Conservation (phyloP, 2,797 vertebrate species). For the Paratrypauchen microcephalus region DNA sequence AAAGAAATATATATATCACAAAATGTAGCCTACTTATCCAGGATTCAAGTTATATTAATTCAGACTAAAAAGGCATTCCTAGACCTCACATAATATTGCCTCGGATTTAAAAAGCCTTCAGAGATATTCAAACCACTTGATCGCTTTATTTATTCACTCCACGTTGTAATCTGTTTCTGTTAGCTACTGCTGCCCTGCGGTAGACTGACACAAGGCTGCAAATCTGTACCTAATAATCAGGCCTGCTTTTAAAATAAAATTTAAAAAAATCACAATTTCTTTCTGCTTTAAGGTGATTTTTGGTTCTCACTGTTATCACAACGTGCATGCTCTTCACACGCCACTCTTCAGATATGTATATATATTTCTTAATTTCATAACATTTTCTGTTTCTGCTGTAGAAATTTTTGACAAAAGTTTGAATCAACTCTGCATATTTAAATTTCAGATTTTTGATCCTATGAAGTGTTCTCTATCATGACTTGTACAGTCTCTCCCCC, state of each 20-base stretch:
- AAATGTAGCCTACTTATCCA: too few relatives aligned
- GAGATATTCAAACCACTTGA: too few relatives aligned
- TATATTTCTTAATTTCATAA: not conserved
- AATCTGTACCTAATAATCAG: too few relatives aligned
- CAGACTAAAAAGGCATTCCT: too few relatives aligned
- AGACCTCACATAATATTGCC: too few relatives aligned
- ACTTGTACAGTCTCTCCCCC: constrained; percentile 68
- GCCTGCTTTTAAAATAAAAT: not conserved
- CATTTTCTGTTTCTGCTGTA: constrained; percentile 27
- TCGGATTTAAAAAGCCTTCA: too few relatives aligned
- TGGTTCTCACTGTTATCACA: not conserved
- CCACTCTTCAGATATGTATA: not conserved
- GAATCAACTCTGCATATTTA: constrained; percentile 54
- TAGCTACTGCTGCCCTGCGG: too few relatives aligned
- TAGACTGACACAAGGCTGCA: not conserved
- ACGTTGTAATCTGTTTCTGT: too few relatives aligned
- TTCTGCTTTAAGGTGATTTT: not conserved
- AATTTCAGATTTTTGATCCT: constrained; percentile 35
- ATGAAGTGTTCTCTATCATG: constrained; percentile 54
- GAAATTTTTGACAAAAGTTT: constrained; percentile 55
- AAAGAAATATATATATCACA: too few relatives aligned
- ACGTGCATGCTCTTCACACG: not conserved
- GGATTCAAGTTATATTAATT: too few relatives aligned
- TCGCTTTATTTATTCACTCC: too few relatives aligned
- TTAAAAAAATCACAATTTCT: not conserved